Evolutionary conservation across 2,888 invertebrate species (phyloP).

Genomic region (Metalampra italica): DNA sequence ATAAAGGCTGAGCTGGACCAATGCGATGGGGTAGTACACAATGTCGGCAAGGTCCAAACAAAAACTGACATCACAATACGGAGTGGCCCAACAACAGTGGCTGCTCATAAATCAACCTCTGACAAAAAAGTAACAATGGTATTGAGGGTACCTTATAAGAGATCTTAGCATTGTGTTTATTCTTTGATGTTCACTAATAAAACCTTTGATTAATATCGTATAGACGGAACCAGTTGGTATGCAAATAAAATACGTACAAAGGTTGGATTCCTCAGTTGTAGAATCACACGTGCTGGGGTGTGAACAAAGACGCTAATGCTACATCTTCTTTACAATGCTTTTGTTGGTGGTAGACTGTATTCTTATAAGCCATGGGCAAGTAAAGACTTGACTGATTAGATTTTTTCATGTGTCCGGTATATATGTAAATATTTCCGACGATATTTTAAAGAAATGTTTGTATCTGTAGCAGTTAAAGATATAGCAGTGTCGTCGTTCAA

Average conservation of each 20-base stretch:
- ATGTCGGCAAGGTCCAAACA: constrained; percentile 75
- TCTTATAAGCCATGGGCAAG: constrained; percentile 38
- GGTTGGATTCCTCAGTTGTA: constrained; percentile 59
- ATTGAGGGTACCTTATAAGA: constrained; percentile 79
- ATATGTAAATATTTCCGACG: not conserved
- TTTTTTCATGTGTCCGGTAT: constrained; percentile 16
- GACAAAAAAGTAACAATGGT: constrained; percentile 78
- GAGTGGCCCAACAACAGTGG: constrained; percentile 75
- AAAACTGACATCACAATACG: constrained; percentile 76
- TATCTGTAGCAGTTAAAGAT: too few relatives aligned
- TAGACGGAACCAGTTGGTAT: constrained; percentile 74
- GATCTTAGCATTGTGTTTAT: constrained; percentile 76
- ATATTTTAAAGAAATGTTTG: too few relatives aligned
- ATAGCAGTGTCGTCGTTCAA: too few relatives aligned
- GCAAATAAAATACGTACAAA: constrained; percentile 70
- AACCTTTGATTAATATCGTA: constrained; percentile 79
- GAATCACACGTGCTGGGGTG: constrained; percentile 70
- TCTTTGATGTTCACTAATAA: constrained; percentile 79
- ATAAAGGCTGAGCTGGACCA: constrained; percentile 69
- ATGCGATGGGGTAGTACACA: constrained; percentile 69
- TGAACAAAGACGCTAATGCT: constrained; percentile 62
- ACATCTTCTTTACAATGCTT: constrained; percentile 63
- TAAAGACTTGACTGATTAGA: constrained; percentile 30
- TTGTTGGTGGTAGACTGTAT: constrained; percentile 42
- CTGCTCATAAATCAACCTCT: constrained; percentile 77